phyloP scores from a whole-genome alignment of 2,113 vertebrate species.

The Raja brachyura region DNA sequence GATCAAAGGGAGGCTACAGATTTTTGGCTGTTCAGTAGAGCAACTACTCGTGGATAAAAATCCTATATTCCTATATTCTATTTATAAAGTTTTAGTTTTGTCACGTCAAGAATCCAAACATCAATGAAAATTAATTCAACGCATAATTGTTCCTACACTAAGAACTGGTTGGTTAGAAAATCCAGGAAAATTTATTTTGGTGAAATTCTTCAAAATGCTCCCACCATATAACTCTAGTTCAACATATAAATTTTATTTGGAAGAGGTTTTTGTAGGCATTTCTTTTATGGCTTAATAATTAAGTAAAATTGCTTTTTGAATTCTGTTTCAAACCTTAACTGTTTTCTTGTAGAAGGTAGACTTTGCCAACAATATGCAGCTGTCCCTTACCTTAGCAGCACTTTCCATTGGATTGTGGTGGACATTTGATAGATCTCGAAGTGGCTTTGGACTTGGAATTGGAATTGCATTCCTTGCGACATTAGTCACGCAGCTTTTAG shows the following conservation, averaged over 20 bases:
- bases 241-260: background rate
- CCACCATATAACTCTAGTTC: background rate
- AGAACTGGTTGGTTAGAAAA: background rate
- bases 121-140: background rate
- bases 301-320: background rate
- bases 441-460: constrained; percentile 83
- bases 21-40: no score
- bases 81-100: background rate
- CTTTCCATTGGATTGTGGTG: constrained; percentile 94
- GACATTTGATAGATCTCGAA: constrained; percentile 89
- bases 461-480: constrained; percentile 84
- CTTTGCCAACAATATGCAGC: constrained; percentile 91
- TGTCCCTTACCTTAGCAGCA: constrained; percentile 86
- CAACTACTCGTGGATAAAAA: no score
- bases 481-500: constrained; percentile 78
- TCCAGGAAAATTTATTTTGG: background rate
- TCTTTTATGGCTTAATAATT: background rate
- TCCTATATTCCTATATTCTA: no score
- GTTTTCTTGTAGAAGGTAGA: constrained; percentile 77
- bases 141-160: background rate
- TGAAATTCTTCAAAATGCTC: background rate
- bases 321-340: constrained; percentile 61
- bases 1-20: no score
- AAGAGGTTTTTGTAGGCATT: background rate
- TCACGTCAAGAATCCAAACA: background rate